Conservation (phyloP, 2,888 invertebrate genomes). For the Clivina fossor region DNA sequence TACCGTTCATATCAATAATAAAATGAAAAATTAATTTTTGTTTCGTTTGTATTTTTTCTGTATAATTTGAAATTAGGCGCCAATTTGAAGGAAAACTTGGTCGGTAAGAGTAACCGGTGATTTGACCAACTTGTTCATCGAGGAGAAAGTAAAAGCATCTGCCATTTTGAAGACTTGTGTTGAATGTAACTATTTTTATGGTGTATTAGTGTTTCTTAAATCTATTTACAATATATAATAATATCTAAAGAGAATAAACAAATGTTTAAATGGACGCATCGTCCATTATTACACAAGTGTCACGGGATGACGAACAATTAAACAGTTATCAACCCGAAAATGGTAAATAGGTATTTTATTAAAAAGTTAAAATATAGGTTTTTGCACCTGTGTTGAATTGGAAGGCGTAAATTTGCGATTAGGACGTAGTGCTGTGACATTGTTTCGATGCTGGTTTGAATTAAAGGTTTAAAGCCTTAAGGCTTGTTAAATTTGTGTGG, state of each 20-base stretch:
- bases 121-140: constrained; percentile 37
- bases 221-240: constrained; percentile 35
- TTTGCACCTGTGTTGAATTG: constrained; percentile 41
- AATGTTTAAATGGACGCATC: constrained; percentile 94
- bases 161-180: constrained; percentile 51
- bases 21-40: no score
- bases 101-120: constrained; percentile 39
- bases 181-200: constrained; percentile 44
- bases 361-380: constrained; percentile 37
- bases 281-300: constrained; percentile 98
- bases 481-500: constrained; percentile 18
- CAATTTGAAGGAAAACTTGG: no score
- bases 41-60: no score
- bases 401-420: constrained; percentile 23
- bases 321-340: constrained; percentile 90
- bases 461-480: constrained; percentile 19
- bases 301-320: constrained; percentile 95
- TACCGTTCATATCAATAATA: no score
- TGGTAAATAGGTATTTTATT: constrained; percentile 69
- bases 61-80: no score
- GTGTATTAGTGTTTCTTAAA: constrained; percentile 41
- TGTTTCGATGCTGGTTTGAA: constrained; percentile 14
- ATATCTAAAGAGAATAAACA: constrained; percentile 50
- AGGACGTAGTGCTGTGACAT: constrained; percentile 21
- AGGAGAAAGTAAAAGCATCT: constrained; percentile 47